Base-by-base conservation (phyloP, 2,113 vertebrate genomes). In the Atrichornis clamosus region DNA sequence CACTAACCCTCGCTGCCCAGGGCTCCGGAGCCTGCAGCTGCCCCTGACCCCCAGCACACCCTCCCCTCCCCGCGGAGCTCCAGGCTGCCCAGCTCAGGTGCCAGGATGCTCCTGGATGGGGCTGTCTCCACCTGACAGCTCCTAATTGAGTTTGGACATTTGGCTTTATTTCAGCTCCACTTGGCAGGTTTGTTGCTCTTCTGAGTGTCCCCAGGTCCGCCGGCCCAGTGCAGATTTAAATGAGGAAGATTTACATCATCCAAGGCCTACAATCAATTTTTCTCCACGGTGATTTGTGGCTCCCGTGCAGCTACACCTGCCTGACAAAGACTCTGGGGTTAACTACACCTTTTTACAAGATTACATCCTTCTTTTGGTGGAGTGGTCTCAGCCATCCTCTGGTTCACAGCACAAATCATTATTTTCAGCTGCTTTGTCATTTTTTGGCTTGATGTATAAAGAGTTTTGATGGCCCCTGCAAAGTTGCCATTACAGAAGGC, bases 291-390 rank as follows among this genome's bases (percentile, higher is more conserved):
- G 86, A 96, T 92, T 83, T 83, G 84, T 63, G 39, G 60, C 72
- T 69, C 32, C 53, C 64, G 56, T 35, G n/a, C 6, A 85, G 78
- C 60, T 64, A 56, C 18, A 53, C 33, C 88, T 69, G 59, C 11
- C 81, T 93, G 95, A 49, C 87, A 90, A 73, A 85, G 72, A 37
- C 72, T 20, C 60, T 41, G 83, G 81, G 95, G 91, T 96, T 95
- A 96, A 95, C 89, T n/a, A 37, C 64, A 8, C 14, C 53, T 84
- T 70, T 73, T 86, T 33, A 21, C 64, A 58, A 78, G 90, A 90
- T 93, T 68, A 58, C 86, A 72, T 39, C 60, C 84, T 85, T 56
- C 78, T 77, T 76, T 42, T 41, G 63, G 20, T 30, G 53, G 59
- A 37, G 42, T 69, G 68, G 74, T 49, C 89, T 81, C 64, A 0